Evolutionary conservation across 2,113 vertebrate species (phyloP).

Genomic region (Crotalus tigris): DNA sequence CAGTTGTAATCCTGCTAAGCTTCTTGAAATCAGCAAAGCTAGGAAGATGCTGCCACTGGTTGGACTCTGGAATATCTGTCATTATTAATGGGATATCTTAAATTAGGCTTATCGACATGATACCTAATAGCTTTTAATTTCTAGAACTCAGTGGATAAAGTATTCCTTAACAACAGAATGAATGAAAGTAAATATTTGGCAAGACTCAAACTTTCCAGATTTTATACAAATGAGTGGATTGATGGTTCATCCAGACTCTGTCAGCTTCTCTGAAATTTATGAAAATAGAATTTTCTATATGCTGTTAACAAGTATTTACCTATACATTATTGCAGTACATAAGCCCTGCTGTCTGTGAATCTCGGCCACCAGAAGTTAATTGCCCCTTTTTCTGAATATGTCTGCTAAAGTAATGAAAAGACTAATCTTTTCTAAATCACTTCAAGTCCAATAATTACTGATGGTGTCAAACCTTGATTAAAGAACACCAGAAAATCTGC

Average conservation of each 20-base stretch:
- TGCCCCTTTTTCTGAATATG: slow-evolving; percentile 47
- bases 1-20: neutral
- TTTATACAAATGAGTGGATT: neutral
- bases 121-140: neutral
- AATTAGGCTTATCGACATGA: neutral
- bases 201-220: neutral
- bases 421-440: slow-evolving; percentile 77
- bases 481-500: slow-evolving; percentile 70
- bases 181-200: neutral
- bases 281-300: slow-evolving; percentile 2
- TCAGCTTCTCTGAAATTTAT: slow-evolving; percentile 22
- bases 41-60: neutral
- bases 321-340: neutral
- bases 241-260: neutral
- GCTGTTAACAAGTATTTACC: neutral
- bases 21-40: neutral
- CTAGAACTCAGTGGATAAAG: neutral
- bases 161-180: neutral
- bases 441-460: slow-evolving; percentile 79
- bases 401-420: slow-evolving; percentile 64
- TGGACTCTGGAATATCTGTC: neutral
- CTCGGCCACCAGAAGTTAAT: neutral
- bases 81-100: neutral
- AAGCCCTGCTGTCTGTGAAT: neutral
- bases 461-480: slow-evolving; percentile 73